Evolutionary conservation across 2,888 invertebrate genomes (phyloP), one percentile per base, ranked within the genome.

Genomic region (Palloptera scutellata): DNA sequence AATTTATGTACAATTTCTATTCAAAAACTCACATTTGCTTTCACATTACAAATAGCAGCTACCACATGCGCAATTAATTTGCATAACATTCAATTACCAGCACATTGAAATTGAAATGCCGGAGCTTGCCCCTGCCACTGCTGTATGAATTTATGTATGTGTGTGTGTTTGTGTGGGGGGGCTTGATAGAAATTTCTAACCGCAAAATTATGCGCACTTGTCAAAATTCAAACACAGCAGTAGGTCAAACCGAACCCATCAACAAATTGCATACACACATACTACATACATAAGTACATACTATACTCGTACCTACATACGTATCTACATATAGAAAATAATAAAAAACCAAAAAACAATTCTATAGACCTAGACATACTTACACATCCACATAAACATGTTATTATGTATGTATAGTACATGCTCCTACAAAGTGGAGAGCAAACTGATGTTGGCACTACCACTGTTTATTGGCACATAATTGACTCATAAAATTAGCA

Each of bases 401-500:
- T 40, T 15, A 51, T 30, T 4, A 9, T 60, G 43, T 13, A 19
- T 19, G 13, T 10, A 42, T 12, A 40, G 8, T 41, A 19, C 12
- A 1, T 11, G 17, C 20, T 11, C 30, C 5, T 42, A 42, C 4
- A 20, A 19, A 19, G 53, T 53, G 4, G 20, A 19, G 19, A 53
- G 30, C 48, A 64, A 57, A 64, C 45, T 51, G 57, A 57, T 41
- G 57, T 51, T 57, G 48, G 57, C 52, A 64, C 42, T 15, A 59
- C 42, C 40, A 51, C 52, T 58, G 75, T 79, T 81, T 80, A 81
- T 81, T 79, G 81, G 77, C 80, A 80, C 79, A 80, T 80, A 81
- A 81, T 81, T 81, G 81, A 81, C 81, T 80, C 78, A 81, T 79
- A 80, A 81, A 81, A 81, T 81, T 81, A 77, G 74, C 81, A 81